A percentile compares a stretch with the other conserved stretches of the same genome.
These are phyloP conservation scores for Aphrophora alni DNA, from an alignment of 2,888 invertebrate genomes.

Conservation along the genomic window DNA sequence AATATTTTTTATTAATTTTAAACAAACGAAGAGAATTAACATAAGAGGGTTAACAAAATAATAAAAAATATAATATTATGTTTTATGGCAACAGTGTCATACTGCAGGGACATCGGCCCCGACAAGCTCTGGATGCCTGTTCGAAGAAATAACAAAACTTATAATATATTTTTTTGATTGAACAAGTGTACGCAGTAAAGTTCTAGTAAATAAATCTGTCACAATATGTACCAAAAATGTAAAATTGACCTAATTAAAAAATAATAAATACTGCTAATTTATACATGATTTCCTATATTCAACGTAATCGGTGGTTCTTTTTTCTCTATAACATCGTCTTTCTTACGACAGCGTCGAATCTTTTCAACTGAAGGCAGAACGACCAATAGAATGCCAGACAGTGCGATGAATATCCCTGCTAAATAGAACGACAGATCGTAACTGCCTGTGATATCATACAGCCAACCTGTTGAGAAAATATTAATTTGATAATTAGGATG, in stretches of 20 bases:
- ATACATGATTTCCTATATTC: background rate
- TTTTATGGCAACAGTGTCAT: too few relatives aligned
- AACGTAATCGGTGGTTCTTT: background rate
- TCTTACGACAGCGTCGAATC: conserved; percentile 21
- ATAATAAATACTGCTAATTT: background rate
- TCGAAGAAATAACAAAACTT: too few relatives aligned
- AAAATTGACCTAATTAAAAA: background rate
- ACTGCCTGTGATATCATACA: conserved; percentile 77
- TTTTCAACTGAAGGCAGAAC: conserved; percentile 55
- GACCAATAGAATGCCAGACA: conserved; percentile 72
- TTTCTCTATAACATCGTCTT: background rate
- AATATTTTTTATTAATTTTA: too few relatives aligned
- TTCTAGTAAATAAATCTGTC: background rate
- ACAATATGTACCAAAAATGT: background rate
- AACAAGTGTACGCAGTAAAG: background rate
- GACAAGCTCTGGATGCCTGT: too few relatives aligned
- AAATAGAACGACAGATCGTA: conserved; percentile 83
- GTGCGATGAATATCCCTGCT: conserved; percentile 78
- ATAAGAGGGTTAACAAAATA: too few relatives aligned
- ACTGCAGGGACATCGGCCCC: too few relatives aligned
- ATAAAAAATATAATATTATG: too few relatives aligned
- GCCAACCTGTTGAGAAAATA: conserved; percentile 70
- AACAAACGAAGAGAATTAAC: too few relatives aligned
- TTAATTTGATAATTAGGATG: too few relatives aligned
- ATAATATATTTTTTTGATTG: too few relatives aligned